Base-by-base conservation (phyloP, 2,797 vertebrate species). In the Diglossa cyanea region DNA sequence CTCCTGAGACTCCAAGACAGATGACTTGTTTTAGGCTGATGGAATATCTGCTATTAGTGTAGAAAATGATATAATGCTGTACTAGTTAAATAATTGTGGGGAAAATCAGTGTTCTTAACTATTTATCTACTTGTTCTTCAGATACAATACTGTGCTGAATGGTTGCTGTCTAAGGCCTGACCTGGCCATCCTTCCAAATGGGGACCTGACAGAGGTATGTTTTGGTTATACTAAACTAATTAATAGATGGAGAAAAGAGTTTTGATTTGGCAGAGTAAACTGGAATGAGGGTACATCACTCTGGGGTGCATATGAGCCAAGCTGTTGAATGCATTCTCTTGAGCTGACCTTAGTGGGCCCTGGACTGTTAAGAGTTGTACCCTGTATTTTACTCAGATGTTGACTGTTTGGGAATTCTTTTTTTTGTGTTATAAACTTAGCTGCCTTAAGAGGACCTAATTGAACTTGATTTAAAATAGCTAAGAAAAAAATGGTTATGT, bases 181-280 rank as follows among this genome's bases (percentile, higher is more conserved):
- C 96, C 95, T 99, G 88, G 98, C 98, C 71, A 98, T 98, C 81
- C 98, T 99, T 61, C 98, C 99, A 76, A 98, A 98, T 35, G 98
- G 98, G 20, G 99, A 99, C 96, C 97, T 99, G 94, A 99, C 99
- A 39, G 98, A 99, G 98, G 99, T 99, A 97, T 75, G 66, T 86
- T 86, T 77, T 93, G 24, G 21, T 86, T 75, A 14, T 17, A 40
- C 33, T 74, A 23, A 86, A 70, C 18, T 66, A n/a, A 33, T 60
- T 3, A 45, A 7, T 50, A 61, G 31, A 4, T 45, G 33, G 4
- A 58, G 11, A 23, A 10, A 45, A 50, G n/a, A 76, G 48, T 68
- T 75, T 58, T 58, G 20, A 3, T 66, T 72, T 74, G 42, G 11
- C 15, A 60, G 28, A 16, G 6, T 62, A 17, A 35, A 31, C 24